Percentiles rank a stretch among this genome's conserved stretches.
Conservation (phyloP, 2,888 invertebrate species). For the Apodemia mormo region DNA sequence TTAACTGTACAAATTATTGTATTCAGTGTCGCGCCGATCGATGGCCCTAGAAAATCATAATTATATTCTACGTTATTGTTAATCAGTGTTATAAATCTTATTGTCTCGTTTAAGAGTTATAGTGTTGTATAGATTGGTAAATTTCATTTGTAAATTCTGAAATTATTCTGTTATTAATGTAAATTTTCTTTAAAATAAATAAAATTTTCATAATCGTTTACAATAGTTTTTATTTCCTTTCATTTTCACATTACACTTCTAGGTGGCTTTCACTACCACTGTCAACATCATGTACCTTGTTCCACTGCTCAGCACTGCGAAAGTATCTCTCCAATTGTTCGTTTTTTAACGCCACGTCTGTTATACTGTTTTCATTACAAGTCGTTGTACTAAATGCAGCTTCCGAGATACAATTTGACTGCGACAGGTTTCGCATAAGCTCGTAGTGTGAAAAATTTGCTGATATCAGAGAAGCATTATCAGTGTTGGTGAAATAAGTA, state of each 20-base stretch:
- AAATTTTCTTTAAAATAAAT: conserved; percentile 79
- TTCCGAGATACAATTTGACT: conserved; percentile 63
- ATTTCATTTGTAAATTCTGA: conserved; percentile 78
- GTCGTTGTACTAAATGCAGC: conserved; percentile 61
- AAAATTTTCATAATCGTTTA: conserved; percentile 81
- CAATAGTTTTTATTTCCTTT: conserved; percentile 58
- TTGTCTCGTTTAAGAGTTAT: conserved; percentile 79
- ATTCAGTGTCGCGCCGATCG: conserved; percentile 61
- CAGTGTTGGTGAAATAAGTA: conserved; percentile 42
- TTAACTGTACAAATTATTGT: conserved; percentile 44
- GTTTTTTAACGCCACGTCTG: conserved; percentile 54
- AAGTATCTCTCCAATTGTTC: conserved; percentile 70
- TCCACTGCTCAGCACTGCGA: conserved; percentile 68
- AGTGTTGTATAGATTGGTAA: conserved; percentile 80
- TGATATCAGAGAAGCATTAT: conserved; percentile 62
- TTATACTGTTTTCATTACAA: conserved; percentile 45
- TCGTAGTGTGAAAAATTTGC: conserved; percentile 74
- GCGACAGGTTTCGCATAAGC: conserved; percentile 64
- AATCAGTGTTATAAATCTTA: conserved; percentile 80
- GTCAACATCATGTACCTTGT: conserved; percentile 40
- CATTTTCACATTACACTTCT: not conserved
- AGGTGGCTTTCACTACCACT: conserved; percentile 6
- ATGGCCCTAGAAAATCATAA: conserved; percentile 70
- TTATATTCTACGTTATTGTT: conserved; percentile 76
- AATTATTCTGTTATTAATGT: conserved; percentile 78